Evolutionary conservation across 2,888 invertebrate genomes (phyloP).

Genomic region (Eristalis tenax): DNA sequence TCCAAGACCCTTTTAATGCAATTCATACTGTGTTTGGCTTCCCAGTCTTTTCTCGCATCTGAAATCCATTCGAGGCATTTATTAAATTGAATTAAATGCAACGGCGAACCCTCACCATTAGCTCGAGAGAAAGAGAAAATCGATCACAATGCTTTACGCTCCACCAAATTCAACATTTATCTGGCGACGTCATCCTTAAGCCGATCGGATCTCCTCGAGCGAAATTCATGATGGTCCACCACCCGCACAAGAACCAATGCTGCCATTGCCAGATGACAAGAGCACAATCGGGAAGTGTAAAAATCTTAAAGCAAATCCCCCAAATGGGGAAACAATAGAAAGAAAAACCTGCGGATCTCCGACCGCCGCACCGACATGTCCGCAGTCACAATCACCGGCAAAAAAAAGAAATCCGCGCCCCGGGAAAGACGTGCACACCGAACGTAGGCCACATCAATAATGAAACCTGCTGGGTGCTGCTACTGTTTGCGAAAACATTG

Average conservation of each 20-base stretch:
- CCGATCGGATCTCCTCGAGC: conserved; percentile 45
- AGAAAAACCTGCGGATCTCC: conserved; percentile 33
- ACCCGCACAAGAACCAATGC: background rate
- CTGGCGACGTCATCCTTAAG: conserved; percentile 53
- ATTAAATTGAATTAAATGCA: background rate
- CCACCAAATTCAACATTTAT: conserved; percentile 56
- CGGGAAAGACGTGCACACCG: background rate
- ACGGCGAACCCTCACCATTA: background rate
- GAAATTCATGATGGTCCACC: conserved; percentile 9
- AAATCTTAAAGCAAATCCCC: conserved; percentile 57
- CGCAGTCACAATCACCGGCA: conserved; percentile 11
- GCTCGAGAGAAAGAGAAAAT: background rate
- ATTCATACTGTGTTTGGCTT: too few species aligned
- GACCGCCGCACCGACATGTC: background rate
- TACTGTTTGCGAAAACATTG: conserved; percentile 4
- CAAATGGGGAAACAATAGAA: conserved; percentile 58
- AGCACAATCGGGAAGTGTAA: conserved; percentile 41
- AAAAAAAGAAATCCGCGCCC: conserved; percentile 15
- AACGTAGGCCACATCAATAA: conserved; percentile 36
- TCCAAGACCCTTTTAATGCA: too few species aligned
- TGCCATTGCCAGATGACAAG: conserved; percentile 11
- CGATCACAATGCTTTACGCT: conserved; percentile 7
- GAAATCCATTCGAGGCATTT: background rate
- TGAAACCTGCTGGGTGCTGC: background rate
- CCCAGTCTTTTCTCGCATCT: too few species aligned